phyloP scores from a whole-genome alignment of 2,797 vertebrate genomes.

The Falco columbarius region DNA sequence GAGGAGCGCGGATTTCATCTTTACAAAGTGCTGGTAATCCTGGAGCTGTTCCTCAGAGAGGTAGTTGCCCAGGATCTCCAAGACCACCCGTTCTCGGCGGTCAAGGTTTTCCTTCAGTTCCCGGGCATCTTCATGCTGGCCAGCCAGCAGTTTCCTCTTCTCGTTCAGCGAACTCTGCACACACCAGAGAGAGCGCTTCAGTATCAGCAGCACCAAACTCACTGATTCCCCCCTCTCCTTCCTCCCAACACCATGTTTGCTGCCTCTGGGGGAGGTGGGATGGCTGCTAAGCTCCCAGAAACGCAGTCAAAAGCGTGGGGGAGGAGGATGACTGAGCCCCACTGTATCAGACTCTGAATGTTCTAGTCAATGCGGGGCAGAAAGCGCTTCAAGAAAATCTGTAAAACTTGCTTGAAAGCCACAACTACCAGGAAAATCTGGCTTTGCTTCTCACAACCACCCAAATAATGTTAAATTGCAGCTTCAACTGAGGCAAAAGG shows the following conservation, averaged over 20 bases:
- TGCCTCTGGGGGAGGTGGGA: fast-evolving
- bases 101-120: conserved; percentile 97
- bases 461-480: not conserved
- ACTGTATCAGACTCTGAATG: not conserved
- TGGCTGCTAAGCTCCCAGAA: not conserved
- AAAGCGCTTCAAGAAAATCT: not conserved
- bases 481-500: not conserved
- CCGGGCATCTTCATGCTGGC: conserved; percentile 91
- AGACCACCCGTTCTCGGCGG: conserved; percentile 88
- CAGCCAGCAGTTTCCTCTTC: conserved; percentile 88
- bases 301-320: not conserved
- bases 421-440: not conserved
- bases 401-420: not conserved
- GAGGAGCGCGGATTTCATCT: conserved; percentile 88
- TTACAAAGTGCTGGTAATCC: conserved; percentile 89
- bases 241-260: not conserved
- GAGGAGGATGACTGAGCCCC: not conserved
- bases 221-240: not conserved
- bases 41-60: conserved; percentile 83
- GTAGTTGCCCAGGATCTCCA: conserved; percentile 86
- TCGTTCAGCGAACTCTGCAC: conserved; percentile 85
- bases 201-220: not conserved
- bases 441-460: not conserved
- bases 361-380: not conserved
- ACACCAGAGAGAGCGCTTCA: conserved; percentile 4